Evolutionary conservation across 2,113 vertebrate genomes (phyloP).

Genomic region (Plecotus auritus): DNA sequence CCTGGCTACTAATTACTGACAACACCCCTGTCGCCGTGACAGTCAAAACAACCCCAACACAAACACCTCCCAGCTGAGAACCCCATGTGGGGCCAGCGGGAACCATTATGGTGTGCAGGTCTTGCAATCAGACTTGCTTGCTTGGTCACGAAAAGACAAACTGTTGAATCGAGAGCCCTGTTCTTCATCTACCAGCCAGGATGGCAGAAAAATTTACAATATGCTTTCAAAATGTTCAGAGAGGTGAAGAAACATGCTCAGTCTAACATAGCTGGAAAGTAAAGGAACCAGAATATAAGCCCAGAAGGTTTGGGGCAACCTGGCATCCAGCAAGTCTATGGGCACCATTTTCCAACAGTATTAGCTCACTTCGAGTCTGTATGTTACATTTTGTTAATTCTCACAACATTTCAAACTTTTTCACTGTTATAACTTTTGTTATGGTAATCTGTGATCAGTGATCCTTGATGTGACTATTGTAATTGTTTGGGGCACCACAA

Average conservation of each 20-base stretch:
- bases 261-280: not conserved
- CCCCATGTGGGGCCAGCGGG: not conserved
- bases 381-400: not conserved
- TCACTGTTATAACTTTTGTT: too few relatives aligned
- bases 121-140: not conserved
- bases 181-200: not conserved
- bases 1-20: not conserved
- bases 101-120: not conserved
- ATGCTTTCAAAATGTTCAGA: not conserved
- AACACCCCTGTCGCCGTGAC: not conserved
- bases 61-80: not conserved
- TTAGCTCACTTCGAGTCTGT: not conserved
- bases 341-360: not conserved
- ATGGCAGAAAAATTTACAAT: not conserved
- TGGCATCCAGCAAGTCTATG: not conserved
- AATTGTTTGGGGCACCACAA: not conserved
- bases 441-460: not conserved
- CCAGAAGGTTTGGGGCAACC: not conserved
- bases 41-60: not conserved
- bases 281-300: not conserved
- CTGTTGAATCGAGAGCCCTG: not conserved
- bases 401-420: not conserved
- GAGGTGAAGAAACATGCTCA: not conserved
- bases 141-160: not conserved
- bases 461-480: not conserved